Conservation (phyloP, 1,140 invertebrate species). For the Heliconius congener region DNA sequence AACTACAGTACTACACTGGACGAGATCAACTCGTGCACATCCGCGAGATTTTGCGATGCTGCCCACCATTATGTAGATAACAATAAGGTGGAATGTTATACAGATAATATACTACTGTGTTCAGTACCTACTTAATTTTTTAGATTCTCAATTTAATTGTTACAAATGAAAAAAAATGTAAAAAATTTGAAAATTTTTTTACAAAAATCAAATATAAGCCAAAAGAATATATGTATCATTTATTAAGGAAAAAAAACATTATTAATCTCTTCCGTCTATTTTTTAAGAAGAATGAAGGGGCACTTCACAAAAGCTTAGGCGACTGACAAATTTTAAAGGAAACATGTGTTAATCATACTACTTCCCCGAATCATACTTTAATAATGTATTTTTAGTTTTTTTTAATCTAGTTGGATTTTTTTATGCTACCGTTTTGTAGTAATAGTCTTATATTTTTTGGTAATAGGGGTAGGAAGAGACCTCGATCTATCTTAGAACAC, state of each 20-base stretch:
- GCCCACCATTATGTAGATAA: neutral
- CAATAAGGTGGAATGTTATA: neutral
- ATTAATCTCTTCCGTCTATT: constrained; percentile 20
- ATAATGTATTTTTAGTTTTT: constrained; percentile 29
- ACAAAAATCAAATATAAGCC: too few relatives aligned
- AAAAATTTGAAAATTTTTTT: too few relatives aligned
- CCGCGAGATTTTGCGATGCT: constrained; percentile 54
- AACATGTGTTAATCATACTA: constrained; percentile 48
- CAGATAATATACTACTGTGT: neutral
- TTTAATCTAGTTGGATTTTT: neutral
- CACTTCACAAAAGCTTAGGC: constrained; percentile 35
- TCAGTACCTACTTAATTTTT: too few relatives aligned
- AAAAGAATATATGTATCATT: neutral
- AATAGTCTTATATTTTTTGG: too few relatives aligned
- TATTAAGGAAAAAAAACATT: constrained; percentile 24
- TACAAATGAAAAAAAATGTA: too few relatives aligned
- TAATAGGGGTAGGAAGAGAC: too few relatives aligned
- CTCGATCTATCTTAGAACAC: too few relatives aligned
- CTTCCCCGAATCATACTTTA: constrained; percentile 43
- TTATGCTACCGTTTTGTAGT: too few relatives aligned
- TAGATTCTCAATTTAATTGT: too few relatives aligned
- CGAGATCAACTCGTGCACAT: constrained; percentile 62
- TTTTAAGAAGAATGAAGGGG: constrained; percentile 26
- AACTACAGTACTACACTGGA: constrained; percentile 37
- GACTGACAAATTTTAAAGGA: constrained; percentile 44